These are phyloP conservation scores for Euphydryas editha DNA, from an alignment of 2,888 invertebrate species.

Conservation along the genomic window DNA sequence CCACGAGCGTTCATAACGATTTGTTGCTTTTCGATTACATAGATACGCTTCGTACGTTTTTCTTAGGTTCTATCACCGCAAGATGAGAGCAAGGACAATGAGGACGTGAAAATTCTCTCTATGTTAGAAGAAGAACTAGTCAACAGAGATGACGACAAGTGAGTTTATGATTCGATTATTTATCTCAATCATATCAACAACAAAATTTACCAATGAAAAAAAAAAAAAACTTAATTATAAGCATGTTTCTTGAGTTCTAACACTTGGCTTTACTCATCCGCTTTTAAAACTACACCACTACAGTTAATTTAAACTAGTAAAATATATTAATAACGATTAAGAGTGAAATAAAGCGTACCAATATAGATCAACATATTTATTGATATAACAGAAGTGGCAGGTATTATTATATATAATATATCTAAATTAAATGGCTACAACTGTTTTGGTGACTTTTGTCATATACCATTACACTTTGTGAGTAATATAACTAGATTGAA, in stretches of 20 bases:
- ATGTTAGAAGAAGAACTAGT: constrained; percentile 92
- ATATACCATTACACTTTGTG: neutral
- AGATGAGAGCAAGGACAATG: constrained; percentile 83
- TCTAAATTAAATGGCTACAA: neutral
- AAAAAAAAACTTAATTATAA: constrained; percentile 9
- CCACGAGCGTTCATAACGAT: constrained; percentile 55
- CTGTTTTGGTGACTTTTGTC: constrained; percentile 3
- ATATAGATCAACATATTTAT: too few species aligned
- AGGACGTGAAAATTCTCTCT: constrained; percentile 89
- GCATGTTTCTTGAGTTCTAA: constrained; percentile 25
- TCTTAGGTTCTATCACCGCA: constrained; percentile 78
- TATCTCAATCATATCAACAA: neutral
- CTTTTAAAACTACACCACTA: constrained; percentile 33
- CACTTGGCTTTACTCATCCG: constrained; percentile 47
- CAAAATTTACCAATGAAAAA: neutral
- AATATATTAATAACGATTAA: neutral
- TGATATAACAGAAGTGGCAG: too few species aligned
- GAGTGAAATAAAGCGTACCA: too few species aligned
- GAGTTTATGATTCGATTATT: constrained; percentile 54
- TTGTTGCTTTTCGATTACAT: constrained; percentile 70
- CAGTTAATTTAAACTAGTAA: neutral
- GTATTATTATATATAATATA: too few species aligned
- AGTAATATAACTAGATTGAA: neutral
- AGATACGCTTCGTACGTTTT: constrained; percentile 74
- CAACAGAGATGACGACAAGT: constrained; percentile 93